A percentile compares a stretch with the other conserved stretches of the same genome.
Conservation (phyloP, 2,888 invertebrate genomes). For the Aspidiotus rigidus region DNA sequence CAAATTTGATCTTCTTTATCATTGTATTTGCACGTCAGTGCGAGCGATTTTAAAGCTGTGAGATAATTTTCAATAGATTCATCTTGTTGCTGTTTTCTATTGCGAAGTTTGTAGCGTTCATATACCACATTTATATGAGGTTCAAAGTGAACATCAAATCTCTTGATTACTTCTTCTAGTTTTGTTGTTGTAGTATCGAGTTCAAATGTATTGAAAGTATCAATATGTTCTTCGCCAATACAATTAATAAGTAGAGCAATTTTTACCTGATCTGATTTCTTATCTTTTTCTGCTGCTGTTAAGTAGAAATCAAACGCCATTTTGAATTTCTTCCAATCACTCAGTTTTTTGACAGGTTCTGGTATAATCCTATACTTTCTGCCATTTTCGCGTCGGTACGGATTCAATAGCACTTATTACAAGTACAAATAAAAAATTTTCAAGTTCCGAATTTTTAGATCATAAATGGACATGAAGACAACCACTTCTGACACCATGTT, state of each 20-base stretch:
- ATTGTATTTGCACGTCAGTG: neutral
- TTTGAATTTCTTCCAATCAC: neutral
- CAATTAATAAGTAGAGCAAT: neutral
- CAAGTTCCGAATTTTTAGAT: neutral
- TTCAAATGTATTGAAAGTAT: neutral
- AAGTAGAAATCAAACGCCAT: neutral
- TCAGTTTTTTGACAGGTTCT: neutral
- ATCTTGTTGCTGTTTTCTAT: neutral
- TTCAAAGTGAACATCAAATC: neutral
- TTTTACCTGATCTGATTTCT: neutral
- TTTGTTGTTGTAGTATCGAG: neutral
- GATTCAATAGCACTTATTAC: neutral
- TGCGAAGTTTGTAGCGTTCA: neutral
- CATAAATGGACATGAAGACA: neutral
- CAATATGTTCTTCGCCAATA: neutral
- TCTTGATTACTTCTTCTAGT: neutral
- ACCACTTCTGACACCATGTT: slow-evolving; percentile 3
- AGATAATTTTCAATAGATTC: neutral
- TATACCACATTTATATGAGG: neutral
- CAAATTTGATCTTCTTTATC: neutral
- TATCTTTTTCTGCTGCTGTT: neutral
- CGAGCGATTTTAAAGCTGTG: neutral
- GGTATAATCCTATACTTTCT: neutral
- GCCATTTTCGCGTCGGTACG: no score
- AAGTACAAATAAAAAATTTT: neutral